phyloP scores from a whole-genome alignment of 2,888 invertebrate genomes.

The Synanthedon vespiformis region DNA sequence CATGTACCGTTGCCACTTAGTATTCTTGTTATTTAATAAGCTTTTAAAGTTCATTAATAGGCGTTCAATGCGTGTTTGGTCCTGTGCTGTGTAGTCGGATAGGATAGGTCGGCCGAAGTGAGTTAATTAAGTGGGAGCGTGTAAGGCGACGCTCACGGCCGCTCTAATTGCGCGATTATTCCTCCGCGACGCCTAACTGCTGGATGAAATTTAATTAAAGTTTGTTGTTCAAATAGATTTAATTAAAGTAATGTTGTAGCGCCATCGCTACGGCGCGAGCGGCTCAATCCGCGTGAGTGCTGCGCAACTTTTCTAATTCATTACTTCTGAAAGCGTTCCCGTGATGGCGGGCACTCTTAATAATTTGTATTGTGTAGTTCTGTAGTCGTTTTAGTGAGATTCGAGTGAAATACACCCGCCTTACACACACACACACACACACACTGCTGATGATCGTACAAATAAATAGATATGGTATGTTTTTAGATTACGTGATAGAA shows the following conservation, averaged over 20 bases:
- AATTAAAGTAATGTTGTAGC: slow-evolving; percentile 72
- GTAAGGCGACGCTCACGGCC: slow-evolving; percentile 70
- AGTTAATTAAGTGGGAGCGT: slow-evolving; percentile 69
- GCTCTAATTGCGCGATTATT: slow-evolving; percentile 71
- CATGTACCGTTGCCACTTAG: too few species aligned
- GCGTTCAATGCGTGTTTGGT: not conserved
- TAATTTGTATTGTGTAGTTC: slow-evolving; percentile 66
- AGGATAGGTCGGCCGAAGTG: slow-evolving; percentile 54
- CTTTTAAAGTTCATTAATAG: too few species aligned
- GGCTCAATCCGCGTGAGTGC: slow-evolving; percentile 69
- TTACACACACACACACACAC: slow-evolving; percentile 4
- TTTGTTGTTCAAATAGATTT: slow-evolving; percentile 74
- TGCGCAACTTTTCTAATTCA: slow-evolving; percentile 71
- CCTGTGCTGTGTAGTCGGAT: slow-evolving; percentile 5
- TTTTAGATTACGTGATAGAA: not conserved
- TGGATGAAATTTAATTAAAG: slow-evolving; percentile 73
- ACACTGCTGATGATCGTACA: slow-evolving; percentile 3
- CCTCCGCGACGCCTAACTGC: slow-evolving; percentile 71
- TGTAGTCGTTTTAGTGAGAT: slow-evolving; percentile 42
- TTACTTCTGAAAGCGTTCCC: slow-evolving; percentile 71
- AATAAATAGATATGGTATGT: not conserved
- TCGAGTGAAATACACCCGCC: slow-evolving; percentile 14
- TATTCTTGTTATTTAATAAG: too few species aligned
- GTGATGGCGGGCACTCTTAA: slow-evolving; percentile 68
- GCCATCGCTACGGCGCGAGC: slow-evolving; percentile 39